Conservation (phyloP, 2,113 vertebrate genomes). For the Aegithalos caudatus region DNA sequence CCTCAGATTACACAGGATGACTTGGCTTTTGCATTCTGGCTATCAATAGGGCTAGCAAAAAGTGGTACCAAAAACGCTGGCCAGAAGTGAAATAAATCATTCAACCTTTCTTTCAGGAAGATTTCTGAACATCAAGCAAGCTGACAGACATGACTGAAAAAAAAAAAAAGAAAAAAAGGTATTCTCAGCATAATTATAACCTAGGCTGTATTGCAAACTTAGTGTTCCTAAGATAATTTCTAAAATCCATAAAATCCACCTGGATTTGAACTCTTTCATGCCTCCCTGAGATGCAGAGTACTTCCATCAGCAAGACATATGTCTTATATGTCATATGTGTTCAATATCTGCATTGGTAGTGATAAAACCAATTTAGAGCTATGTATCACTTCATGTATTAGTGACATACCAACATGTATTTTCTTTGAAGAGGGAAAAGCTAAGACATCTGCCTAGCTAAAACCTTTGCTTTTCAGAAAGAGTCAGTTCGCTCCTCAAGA, state of each 20-base stretch:
- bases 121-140: not conserved
- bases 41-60: not conserved
- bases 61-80: not conserved
- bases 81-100: not conserved
- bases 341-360: not conserved
- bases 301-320: not conserved
- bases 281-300: not conserved
- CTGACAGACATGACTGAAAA: not conserved
- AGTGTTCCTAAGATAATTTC: not conserved
- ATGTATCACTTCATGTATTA: not conserved
- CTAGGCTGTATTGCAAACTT: not conserved
- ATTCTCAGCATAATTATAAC: not conserved
- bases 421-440: not conserved
- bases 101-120: not conserved
- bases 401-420: not conserved
- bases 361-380: not conserved
- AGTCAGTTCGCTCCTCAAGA: rapidly evolving
- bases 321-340: too few species aligned
- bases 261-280: not conserved
- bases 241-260: not conserved
- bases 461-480: not conserved
- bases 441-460: not conserved
- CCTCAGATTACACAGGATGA: not conserved
- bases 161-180: too few species aligned
- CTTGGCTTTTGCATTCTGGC: rapidly evolving